Base-by-base conservation (phyloP, 2,797 vertebrate genomes). In the Myiotriccus ornatus region DNA sequence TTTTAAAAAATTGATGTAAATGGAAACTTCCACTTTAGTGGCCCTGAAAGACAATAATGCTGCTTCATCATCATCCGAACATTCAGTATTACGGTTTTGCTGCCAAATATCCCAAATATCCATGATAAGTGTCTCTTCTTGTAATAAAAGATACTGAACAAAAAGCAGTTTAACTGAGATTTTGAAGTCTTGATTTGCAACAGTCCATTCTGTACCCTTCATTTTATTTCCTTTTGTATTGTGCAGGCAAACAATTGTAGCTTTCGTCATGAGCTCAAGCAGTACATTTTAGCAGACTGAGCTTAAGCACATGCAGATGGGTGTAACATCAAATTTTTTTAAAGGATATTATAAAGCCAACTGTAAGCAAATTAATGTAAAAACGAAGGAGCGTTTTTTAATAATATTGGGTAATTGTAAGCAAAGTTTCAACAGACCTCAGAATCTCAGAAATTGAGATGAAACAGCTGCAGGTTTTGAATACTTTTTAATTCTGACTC, bases 161-260 rank as follows among this genome's bases (percentile, higher is more conserved):
- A 90, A 77, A 88, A 84, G 63, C 76, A 86, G 82, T 81, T 92
- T 41, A 86, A 84, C 57, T 63, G 55, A 78, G 68, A 83, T 89
- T 89, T 35, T 94, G 55, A 94, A 93, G 75, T 86, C 93, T 83
- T 79, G 88, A 92, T 94, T 89, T 94, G 91, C 94, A 94, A 87
- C 49, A 95, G 83, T 94, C 64, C 80, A 60, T 92, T 92, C 60
- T 20, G 81, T 95, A 83, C 39, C 56, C 74, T 90, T 92, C 52
- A 56, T 93, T 96, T 96, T 90, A 93, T 96, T 95, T 94, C 70
- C 50, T 83, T 90, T 94, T 93, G 79, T 79, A 94, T 64, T 76
- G 57, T 93, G 75, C 89, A 65, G 81, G 67, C 88, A 84, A 95
- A 78, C 47, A 85, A 78, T 73, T 91, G 86, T 60, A 89, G 92